These are phyloP conservation scores for Cantharis flavilabris DNA, from an alignment of 2,888 invertebrate species.

Conservation along the genomic window DNA sequence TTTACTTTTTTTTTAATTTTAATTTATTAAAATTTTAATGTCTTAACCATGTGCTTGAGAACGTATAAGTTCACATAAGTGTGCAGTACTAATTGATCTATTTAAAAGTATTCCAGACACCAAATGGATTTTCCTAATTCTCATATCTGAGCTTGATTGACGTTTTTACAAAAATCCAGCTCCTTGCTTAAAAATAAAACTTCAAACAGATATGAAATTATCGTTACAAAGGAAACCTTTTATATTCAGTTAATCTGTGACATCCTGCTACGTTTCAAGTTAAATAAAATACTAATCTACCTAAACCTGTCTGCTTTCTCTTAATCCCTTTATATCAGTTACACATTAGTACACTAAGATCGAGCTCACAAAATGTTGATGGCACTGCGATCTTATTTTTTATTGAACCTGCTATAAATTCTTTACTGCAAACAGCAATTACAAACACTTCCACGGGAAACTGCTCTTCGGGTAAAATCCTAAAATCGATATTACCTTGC, in stretches of 20 bases:
- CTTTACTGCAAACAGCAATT: not conserved
- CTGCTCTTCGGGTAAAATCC: not conserved
- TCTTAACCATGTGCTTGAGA: slow-evolving; percentile 17
- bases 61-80: slow-evolving; percentile 3
- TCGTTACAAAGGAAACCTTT: slow-evolving; percentile 34
- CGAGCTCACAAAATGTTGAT: not conserved
- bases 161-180: slow-evolving; percentile 10
- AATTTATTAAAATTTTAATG: slow-evolving; percentile 6
- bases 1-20: not conserved
- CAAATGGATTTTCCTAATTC: slow-evolving; percentile 22
- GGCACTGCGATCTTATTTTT: not conserved
- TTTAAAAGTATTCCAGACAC: slow-evolving; percentile 5
- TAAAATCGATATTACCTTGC: slow-evolving; percentile 42
- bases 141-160: slow-evolving; percentile 19
- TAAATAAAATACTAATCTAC: not conserved
- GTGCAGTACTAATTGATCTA: not conserved
- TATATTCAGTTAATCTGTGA: slow-evolving; percentile 30
- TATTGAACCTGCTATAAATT: not conserved
- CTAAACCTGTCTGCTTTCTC: not conserved
- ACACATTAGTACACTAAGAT: not conserved
- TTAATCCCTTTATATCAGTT: not conserved
- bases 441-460: not conserved
- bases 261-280: slow-evolving; percentile 29
- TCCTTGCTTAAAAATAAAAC: slow-evolving; percentile 10
- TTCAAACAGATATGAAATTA: slow-evolving; percentile 27